phyloP scores from a whole-genome alignment of 2,888 invertebrate species.

The Trachelus iudaicus region DNA sequence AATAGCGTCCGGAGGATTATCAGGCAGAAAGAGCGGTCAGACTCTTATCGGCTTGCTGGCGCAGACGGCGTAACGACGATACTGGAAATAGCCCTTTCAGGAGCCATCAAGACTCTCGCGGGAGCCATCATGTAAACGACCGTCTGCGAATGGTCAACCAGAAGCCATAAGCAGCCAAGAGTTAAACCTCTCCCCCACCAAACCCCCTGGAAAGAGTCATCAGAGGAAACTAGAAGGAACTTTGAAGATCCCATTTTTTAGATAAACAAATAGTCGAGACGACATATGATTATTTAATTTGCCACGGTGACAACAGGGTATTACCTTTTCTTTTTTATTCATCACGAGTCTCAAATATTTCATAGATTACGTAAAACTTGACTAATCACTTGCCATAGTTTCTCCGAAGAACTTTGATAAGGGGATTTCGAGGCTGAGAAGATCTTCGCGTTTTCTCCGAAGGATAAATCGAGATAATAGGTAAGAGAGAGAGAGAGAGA shows the following conservation, averaged over 20 bases:
- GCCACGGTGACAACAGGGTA: neutral
- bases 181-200: neutral
- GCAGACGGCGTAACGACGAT: neutral
- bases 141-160: neutral
- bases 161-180: neutral
- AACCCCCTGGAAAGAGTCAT: neutral
- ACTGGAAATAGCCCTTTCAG: neutral
- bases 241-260: neutral
- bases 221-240: neutral
- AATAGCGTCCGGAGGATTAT: neutral
- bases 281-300: too few relatives aligned
- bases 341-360: neutral
- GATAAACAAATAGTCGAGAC: neutral
- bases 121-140: neutral
- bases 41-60: neutral
- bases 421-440: neutral
- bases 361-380: neutral
- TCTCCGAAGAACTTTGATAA: neutral
- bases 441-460: neutral
- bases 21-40: neutral
- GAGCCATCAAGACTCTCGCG: neutral
- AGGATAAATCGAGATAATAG: neutral
- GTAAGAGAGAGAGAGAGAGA: neutral
- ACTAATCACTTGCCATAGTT: neutral
- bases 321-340: neutral